Evolutionary conservation across 1,140 invertebrate species (phyloP).

Genomic region (Saccostrea glomerata): DNA sequence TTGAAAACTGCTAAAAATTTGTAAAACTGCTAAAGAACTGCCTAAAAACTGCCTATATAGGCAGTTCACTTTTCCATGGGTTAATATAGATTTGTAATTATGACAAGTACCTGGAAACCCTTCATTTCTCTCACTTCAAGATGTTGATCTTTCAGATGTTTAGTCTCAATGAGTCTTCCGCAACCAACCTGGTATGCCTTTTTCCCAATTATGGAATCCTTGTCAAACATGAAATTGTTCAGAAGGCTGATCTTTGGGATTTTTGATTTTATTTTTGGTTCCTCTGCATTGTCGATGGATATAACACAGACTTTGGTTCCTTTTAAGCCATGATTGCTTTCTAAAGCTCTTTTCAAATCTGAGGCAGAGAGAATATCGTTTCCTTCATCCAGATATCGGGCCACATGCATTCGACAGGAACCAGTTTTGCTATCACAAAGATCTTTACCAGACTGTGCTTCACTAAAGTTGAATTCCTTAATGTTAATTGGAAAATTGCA

Average conservation of each 20-base stretch:
- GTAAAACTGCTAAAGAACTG: too few species aligned
- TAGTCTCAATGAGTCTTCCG: neutral
- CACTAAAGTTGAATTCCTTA: too few species aligned
- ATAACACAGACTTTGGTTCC: conserved; percentile 16
- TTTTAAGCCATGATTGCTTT: conserved; percentile 35
- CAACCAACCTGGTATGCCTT: conserved; percentile 46
- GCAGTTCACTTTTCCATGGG: too few species aligned
- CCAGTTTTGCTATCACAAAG: conserved; percentile 40
- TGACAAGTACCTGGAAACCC: too few species aligned
- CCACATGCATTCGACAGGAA: conserved; percentile 35
- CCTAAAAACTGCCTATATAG: too few species aligned
- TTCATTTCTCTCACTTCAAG: too few species aligned
- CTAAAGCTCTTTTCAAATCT: conserved; percentile 40
- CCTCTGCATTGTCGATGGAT: neutral
- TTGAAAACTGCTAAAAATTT: too few species aligned
- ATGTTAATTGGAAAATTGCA: conserved; percentile 21
- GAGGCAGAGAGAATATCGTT: conserved; percentile 38
- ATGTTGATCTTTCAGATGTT: too few species aligned
- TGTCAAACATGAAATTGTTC: conserved; percentile 21
- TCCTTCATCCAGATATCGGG: conserved; percentile 39
- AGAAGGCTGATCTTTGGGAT: too few species aligned
- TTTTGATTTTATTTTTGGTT: conserved; percentile 27
- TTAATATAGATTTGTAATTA: too few species aligned
- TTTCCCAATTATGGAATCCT: conserved; percentile 11
- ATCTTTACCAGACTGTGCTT: conserved; percentile 32